These are phyloP conservation scores for Elysia chlorotica DNA, from an alignment of 1,140 invertebrate genomes.

Conservation along the genomic window DNA sequence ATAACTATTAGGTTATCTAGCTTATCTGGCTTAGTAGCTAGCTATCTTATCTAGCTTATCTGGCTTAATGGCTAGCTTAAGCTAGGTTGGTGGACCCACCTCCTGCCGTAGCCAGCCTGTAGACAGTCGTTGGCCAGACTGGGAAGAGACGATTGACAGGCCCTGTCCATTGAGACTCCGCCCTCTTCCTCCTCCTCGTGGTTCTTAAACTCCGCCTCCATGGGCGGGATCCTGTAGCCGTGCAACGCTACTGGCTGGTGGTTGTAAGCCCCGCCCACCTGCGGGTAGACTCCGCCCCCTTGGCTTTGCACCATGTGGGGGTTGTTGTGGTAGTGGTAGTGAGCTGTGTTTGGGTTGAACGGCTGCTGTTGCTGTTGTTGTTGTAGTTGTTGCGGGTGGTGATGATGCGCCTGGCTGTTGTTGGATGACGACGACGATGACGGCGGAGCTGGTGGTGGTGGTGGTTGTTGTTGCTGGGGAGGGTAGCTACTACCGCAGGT, in stretches of 20 bases:
- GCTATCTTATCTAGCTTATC: no score
- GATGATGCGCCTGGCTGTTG: conserved; percentile 4
- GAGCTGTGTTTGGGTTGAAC: no score
- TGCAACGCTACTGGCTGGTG: conserved; percentile 26
- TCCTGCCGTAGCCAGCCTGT: conserved; percentile 9
- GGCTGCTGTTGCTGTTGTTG: no score
- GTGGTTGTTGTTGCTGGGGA: not conserved
- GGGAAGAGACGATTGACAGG: conserved; percentile 64
- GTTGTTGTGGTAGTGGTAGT: no score
- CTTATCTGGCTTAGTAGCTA: not conserved
- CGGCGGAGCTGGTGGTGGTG: not conserved
- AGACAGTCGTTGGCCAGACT: not conserved
- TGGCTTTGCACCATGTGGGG: conserved; percentile 7
- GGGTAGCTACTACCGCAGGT: conserved; percentile 13
- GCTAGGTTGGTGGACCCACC: conserved; percentile 19
- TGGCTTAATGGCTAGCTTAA: no score
- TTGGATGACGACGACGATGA: conserved; percentile 21
- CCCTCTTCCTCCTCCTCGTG: conserved; percentile 25
- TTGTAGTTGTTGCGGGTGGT: conserved; percentile 3
- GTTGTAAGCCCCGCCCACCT: conserved; percentile 4
- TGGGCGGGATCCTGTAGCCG: conserved; percentile 30
- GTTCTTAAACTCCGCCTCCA: conserved; percentile 29
- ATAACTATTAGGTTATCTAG: not conserved
- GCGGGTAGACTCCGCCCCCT: not conserved
- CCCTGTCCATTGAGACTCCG: conserved; percentile 59